Evolutionary conservation across 2,888 invertebrate species (phyloP).

Genomic region (Platerodrilus igneus): DNA sequence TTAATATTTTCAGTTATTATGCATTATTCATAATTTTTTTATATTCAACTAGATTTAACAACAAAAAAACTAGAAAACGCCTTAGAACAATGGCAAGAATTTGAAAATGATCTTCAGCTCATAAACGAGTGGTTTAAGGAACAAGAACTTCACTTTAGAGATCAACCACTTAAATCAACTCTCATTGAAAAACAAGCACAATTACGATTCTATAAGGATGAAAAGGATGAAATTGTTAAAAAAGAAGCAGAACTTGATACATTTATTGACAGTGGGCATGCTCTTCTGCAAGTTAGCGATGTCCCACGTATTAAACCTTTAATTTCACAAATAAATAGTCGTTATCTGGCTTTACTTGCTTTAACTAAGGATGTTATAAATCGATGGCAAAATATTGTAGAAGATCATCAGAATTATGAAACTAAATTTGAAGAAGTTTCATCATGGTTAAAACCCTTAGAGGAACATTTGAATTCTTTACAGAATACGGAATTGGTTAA

Average conservation of each 20-base stretch:
- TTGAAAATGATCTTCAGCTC: conserved; percentile 75
- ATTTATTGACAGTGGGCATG: conserved; percentile 86
- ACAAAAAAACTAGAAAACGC: conserved; percentile 71
- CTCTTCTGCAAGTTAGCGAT: conserved; percentile 75
- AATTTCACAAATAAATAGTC: conserved; percentile 83
- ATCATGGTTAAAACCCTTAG: conserved; percentile 73
- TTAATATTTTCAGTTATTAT: conserved; percentile 7
- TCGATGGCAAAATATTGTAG: conserved; percentile 76
- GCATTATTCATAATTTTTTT: conserved; percentile 5
- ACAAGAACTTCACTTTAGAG: conserved; percentile 78
- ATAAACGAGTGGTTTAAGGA: conserved; percentile 83
- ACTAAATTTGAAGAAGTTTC: conserved; percentile 70
- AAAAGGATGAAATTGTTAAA: conserved; percentile 69
- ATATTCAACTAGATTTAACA: conserved; percentile 57
- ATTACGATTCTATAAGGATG: conserved; percentile 65
- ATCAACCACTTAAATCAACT: conserved; percentile 77
- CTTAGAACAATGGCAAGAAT: conserved; percentile 79
- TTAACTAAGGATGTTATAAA: conserved; percentile 82
- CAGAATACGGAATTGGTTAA: conserved; percentile 58
- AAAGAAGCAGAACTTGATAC: conserved; percentile 83
- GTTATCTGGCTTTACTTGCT: conserved; percentile 75
- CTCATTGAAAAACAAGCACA: conserved; percentile 76
- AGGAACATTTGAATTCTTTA: conserved; percentile 62
- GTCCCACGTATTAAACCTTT: conserved; percentile 81
- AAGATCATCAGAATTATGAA: conserved; percentile 75